Evolutionary conservation across 2,113 vertebrate genomes (phyloP), one percentile per base, ranked within the genome.

Genomic region (Corvus cornix): DNA sequence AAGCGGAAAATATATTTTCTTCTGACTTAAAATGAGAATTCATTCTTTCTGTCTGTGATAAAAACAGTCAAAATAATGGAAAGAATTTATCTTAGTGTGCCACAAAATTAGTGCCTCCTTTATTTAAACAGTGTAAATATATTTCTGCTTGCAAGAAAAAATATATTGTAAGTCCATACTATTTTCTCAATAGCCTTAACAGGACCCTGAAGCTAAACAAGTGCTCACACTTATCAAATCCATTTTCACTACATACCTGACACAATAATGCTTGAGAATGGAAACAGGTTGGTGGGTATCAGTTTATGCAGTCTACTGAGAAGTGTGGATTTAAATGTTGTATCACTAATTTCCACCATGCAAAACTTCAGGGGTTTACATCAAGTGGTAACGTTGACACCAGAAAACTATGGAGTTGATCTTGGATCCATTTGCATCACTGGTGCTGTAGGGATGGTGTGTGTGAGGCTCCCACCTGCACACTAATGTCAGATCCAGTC

Each of bases 351-450:
- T 87, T 70, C 35, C 24, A 41, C 53, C 24, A 15, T 18, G 28
- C 7, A 84, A 68, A 95, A 82, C 13, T 31, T 67, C 11, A 43
- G 23, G 20, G 22, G 3, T 6, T 68, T 68, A 7, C 35, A 39
- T 55, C 13, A 46, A 62, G 16, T 22, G 33, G 70, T 58, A 51
- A 31, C 1, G 0, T 2, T 43, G 35, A 7, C 24, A 30, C 22
- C 2, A 59, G 31, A 56, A 56, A 15, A 7, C 2, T 3, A 0
- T 17, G 14, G 48, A 78, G 13, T 53, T 0, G 0, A 39, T 21
- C 8, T 64, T 7, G 22, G 41, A 30, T 56, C 39, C 18, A 0
- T 24, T 11, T 10, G 8, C 27, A 26, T 6, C 33, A 3, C 35
- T 52, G n/a, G n/a, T 27, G 39, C 13, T 11, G 7, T 2, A 33